Evolutionary conservation across 2,797 vertebrate species (phyloP).

Genomic region (Parauchenoglanis ngamensis): DNA sequence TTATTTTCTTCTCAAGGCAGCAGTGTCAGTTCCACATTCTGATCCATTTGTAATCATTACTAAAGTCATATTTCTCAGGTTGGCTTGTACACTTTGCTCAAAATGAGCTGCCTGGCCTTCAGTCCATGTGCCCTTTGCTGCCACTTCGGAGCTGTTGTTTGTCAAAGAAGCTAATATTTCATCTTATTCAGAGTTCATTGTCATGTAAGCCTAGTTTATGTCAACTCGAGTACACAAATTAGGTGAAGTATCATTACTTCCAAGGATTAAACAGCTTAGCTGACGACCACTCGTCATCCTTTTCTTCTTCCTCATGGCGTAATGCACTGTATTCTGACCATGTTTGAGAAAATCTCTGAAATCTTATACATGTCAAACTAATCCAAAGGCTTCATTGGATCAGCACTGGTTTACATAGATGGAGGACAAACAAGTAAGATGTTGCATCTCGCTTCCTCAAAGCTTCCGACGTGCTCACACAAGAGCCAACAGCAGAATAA

Average conservation of each 20-base stretch:
- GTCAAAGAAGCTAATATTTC: slow-evolving; percentile 10
- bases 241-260: background rate
- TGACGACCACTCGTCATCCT: background rate
- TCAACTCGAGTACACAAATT: background rate
- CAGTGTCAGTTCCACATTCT: slow-evolving; percentile 46
- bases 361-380: background rate
- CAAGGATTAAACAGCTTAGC: background rate
- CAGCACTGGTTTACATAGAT: background rate
- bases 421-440: background rate
- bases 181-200: background rate
- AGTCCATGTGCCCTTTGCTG: slow-evolving; percentile 5
- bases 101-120: slow-evolving; percentile 62
- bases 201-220: slow-evolving; percentile 2
- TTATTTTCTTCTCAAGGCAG: slow-evolving; percentile 65
- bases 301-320: too few species aligned
- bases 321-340: background rate
- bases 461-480: background rate
- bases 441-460: background rate
- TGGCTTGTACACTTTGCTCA: slow-evolving; percentile 67
- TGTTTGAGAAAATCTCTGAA: background rate
- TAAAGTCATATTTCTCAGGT: slow-evolving; percentile 75
- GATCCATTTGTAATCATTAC: slow-evolving; percentile 76
- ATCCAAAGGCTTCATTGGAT: background rate
- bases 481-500: background rate
- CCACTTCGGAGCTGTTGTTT: slow-evolving; percentile 26